A percentile compares a stretch with the other conserved stretches of the same genome.
Conservation (phyloP, 2,888 invertebrate genomes). For the Drosophila helvetica region DNA sequence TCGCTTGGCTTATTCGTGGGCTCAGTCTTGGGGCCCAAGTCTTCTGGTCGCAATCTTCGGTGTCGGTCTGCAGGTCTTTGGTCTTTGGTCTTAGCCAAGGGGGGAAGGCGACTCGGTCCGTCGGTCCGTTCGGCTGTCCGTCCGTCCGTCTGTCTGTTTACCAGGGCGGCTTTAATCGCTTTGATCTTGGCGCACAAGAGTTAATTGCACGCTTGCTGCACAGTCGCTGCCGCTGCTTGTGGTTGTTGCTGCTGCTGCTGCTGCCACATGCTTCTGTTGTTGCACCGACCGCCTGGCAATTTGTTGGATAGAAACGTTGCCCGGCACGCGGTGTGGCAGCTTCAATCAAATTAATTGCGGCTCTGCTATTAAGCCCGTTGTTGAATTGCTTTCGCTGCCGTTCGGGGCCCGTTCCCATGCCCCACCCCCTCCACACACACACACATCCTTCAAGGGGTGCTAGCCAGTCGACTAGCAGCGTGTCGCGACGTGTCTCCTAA, state of each 20-base stretch:
- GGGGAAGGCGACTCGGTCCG: slow-evolving; percentile 1
- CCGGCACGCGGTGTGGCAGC: slow-evolving; percentile 81
- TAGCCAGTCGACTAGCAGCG: neutral
- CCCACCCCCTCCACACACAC: too few species aligned
- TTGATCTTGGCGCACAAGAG: slow-evolving; percentile 82
- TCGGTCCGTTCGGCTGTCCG: slow-evolving; percentile 15
- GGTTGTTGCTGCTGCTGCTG: slow-evolving; percentile 47
- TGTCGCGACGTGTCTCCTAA: neutral
- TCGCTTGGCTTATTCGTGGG: slow-evolving; percentile 12
- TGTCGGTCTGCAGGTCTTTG: slow-evolving; percentile 1
- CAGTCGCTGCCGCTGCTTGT: slow-evolving; percentile 50
- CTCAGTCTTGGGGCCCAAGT: neutral
- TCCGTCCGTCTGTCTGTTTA: slow-evolving; percentile 18
- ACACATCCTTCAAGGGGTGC: neutral
- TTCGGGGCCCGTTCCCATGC: neutral
- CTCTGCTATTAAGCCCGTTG: slow-evolving; percentile 22
- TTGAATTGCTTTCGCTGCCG: neutral
- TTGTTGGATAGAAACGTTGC: slow-evolving; percentile 73
- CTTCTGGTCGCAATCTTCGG: slow-evolving; percentile 6
- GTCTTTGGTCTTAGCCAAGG: slow-evolving; percentile 17
- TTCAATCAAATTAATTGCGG: slow-evolving; percentile 83
- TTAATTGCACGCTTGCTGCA: slow-evolving; percentile 82
- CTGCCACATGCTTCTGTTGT: slow-evolving; percentile 29
- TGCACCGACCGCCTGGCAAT: slow-evolving; percentile 57
- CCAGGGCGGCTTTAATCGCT: slow-evolving; percentile 79